Conservation (phyloP, 2,113 vertebrate species). For the Colaptes auratus region DNA sequence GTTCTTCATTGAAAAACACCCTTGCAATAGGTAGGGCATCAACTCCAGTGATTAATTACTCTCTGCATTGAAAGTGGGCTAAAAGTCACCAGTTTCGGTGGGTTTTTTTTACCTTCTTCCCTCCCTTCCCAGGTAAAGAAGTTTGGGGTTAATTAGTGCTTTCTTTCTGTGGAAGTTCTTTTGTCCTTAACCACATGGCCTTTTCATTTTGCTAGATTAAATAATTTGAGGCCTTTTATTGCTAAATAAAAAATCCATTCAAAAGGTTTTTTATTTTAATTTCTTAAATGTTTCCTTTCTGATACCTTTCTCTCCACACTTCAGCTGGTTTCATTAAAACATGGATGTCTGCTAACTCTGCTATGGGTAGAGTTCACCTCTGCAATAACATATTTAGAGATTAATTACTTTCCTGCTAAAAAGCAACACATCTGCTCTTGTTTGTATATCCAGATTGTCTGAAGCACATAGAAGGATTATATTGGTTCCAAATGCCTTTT, state of each 20-base stretch:
- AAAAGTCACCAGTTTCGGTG: neutral
- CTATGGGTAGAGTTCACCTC: neutral
- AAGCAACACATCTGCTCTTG: neutral
- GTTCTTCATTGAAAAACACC: neutral
- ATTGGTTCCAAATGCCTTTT: neutral
- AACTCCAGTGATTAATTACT: neutral
- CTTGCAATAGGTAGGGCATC: neutral
- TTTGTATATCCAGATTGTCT: neutral
- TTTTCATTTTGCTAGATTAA: neutral
- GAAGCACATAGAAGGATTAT: neutral
- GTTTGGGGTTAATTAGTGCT: neutral
- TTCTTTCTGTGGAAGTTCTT: neutral
- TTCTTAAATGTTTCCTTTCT: neutral
- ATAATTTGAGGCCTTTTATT: neutral
- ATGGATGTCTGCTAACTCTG: neutral
- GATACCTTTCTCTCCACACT: neutral
- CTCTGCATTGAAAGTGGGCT: neutral
- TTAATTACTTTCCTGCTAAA: neutral
- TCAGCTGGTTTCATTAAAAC: neutral
- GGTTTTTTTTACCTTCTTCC: neutral
- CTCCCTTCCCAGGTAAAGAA: neutral
- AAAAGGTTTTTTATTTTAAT: neutral
- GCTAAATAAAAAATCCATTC: neutral
- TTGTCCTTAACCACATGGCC: neutral
- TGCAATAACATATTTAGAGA: neutral